phyloP scores from a whole-genome alignment of 2,888 invertebrate species.

The Pediacus dermestoides region DNA sequence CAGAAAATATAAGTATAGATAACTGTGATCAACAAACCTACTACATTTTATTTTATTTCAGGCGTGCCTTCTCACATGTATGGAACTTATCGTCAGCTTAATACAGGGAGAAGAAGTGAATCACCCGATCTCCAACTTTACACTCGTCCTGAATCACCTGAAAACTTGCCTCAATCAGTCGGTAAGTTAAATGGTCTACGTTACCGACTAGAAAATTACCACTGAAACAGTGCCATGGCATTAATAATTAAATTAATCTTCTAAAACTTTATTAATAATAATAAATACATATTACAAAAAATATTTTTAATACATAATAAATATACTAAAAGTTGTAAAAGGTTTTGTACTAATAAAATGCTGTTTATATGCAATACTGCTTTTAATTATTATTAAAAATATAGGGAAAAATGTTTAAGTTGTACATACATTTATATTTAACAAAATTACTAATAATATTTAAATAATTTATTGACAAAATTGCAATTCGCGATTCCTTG shows the following conservation, averaged over 20 bases:
- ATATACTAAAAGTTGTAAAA: constrained; percentile 16
- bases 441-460: too few species aligned
- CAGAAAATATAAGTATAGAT: too few species aligned
- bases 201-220: constrained; percentile 32
- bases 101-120: constrained; percentile 37
- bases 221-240: too few species aligned
- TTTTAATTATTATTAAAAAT: constrained; percentile 14
- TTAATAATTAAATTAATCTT: too few species aligned
- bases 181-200: constrained; percentile 43
- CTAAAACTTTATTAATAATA: too few species aligned
- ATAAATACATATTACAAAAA: neutral
- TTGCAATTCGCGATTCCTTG: too few species aligned
- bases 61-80: constrained; percentile 52
- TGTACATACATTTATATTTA: too few species aligned
- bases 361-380: constrained; percentile 10
- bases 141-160: constrained; percentile 40
- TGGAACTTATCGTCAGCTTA: constrained; percentile 50
- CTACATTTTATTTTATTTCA: constrained; percentile 34
- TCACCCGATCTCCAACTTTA: constrained; percentile 41
- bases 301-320: constrained; percentile 8
- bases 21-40: too few species aligned
- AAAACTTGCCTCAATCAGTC: constrained; percentile 24
- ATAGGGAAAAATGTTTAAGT: too few species aligned
- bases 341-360: constrained; percentile 8
- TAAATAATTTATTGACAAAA: too few species aligned